phyloP scores from a whole-genome alignment of 2,113 vertebrate genomes.

The Oxyura jamaicensis region DNA sequence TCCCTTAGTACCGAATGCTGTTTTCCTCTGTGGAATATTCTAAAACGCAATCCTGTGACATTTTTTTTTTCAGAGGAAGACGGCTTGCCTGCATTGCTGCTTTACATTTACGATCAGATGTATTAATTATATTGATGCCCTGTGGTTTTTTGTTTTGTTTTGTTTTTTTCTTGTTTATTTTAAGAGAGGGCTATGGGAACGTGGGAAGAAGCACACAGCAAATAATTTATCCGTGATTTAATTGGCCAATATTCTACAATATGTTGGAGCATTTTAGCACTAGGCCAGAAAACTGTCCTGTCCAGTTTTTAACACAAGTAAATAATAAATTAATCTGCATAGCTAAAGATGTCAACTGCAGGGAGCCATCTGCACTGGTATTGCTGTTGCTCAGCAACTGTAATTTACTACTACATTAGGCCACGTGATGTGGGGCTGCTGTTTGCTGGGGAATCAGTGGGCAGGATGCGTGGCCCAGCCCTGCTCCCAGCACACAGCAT shows the following conservation, averaged over 20 bases:
- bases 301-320: constrained; percentile 61
- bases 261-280: background rate
- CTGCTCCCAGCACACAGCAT: constrained; percentile 22
- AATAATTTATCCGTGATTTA: background rate
- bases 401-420: constrained; percentile 68
- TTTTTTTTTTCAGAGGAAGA: background rate
- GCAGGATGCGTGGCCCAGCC: constrained; percentile 15
- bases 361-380: constrained; percentile 58
- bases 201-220: background rate
- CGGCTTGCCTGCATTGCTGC: background rate
- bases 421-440: constrained; percentile 53
- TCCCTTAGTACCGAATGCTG: background rate
- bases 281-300: background rate
- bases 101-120: background rate
- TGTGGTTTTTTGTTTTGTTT: background rate
- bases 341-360: constrained; percentile 72
- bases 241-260: background rate
- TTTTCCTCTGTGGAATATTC: background rate
- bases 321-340: constrained; percentile 77
- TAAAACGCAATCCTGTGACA: background rate
- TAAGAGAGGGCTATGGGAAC: background rate
- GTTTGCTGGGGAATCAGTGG: constrained; percentile 40
- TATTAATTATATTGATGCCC: background rate
- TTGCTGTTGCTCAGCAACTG: constrained; percentile 75
- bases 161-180: background rate